phyloP scores from a whole-genome alignment of 2,797 vertebrate genomes.

The Pangasius djambal region DNA sequence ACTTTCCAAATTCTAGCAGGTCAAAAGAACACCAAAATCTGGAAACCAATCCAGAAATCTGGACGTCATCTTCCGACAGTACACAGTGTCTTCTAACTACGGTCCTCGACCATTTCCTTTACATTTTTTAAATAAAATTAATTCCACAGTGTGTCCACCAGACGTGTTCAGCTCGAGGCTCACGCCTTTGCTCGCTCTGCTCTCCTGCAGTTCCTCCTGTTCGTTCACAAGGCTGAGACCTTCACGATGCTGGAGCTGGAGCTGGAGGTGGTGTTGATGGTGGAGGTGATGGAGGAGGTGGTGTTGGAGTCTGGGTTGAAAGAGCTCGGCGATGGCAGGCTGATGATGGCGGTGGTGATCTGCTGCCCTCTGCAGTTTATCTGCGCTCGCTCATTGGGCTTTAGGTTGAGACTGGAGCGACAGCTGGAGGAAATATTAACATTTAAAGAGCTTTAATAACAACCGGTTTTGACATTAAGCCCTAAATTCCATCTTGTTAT shows the following conservation, averaged over 20 bases:
- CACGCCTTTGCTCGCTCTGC: constrained; percentile 3
- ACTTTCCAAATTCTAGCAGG: neutral
- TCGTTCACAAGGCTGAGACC: constrained; percentile 90
- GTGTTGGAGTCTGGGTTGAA: constrained; percentile 74
- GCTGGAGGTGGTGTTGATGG: constrained; percentile 80
- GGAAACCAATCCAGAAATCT: neutral
- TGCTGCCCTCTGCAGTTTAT: constrained; percentile 89
- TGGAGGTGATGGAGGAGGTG: constrained; percentile 58
- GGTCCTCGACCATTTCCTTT: neutral
- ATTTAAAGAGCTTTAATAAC: neutral
- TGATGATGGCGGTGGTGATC: constrained; percentile 99
- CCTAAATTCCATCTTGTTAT: neutral
- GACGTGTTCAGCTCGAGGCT: neutral
- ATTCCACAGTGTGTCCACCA: constrained; percentile 27
- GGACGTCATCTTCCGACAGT: neutral
- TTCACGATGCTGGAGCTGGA: constrained; percentile 88
- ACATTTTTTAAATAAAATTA: neutral
- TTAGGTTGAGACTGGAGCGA: constrained; percentile 93
- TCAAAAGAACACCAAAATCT: constrained; percentile 11
- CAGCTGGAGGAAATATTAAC: constrained; percentile 64
- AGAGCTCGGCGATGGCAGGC: constrained; percentile 87
- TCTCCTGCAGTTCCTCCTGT: constrained; percentile 37
- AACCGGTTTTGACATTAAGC: neutral
- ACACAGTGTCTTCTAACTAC: neutral
- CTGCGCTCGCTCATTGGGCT: constrained; percentile 82